Evolutionary conservation across 1,140 invertebrate genomes (phyloP).

Genomic region (Melitaea cinxia): DNA sequence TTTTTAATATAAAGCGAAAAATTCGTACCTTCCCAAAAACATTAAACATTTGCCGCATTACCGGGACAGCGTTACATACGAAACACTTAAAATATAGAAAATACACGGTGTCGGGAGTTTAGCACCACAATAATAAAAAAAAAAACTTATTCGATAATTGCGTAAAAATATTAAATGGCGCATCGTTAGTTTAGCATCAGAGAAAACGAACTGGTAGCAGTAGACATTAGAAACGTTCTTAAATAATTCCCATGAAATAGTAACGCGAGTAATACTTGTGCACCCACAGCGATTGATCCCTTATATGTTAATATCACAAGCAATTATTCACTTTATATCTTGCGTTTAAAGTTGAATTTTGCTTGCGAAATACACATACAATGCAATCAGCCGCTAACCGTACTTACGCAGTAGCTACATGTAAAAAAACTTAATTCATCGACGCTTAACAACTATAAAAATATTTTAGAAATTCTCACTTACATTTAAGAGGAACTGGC

Average conservation of each 20-base stretch:
- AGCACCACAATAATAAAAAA: slow-evolving; percentile 69
- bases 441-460: slow-evolving; percentile 77
- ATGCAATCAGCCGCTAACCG: slow-evolving; percentile 25
- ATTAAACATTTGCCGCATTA: slow-evolving; percentile 28
- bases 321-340: slow-evolving; percentile 5
- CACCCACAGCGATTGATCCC: slow-evolving; percentile 31
- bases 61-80: slow-evolving; percentile 34
- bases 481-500: slow-evolving; percentile 81
- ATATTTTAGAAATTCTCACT: slow-evolving; percentile 81
- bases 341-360: neutral
- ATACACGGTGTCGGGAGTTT: slow-evolving; percentile 64
- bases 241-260: slow-evolving; percentile 46
- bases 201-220: slow-evolving; percentile 44
- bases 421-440: slow-evolving; percentile 73
- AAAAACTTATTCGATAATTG: slow-evolving; percentile 56
- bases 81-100: slow-evolving; percentile 62
- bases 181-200: slow-evolving; percentile 48
- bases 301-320: slow-evolving; percentile 21
- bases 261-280: slow-evolving; percentile 64
- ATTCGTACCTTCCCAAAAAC: slow-evolving; percentile 28
- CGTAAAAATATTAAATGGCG: slow-evolving; percentile 53
- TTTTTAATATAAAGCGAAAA: slow-evolving; percentile 30
- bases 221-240: too few relatives aligned
- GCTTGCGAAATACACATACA: neutral
- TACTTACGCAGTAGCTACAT: slow-evolving; percentile 64